Conservation (phyloP, 2,888 invertebrate species). For the Scaptomyza reducta region DNA sequence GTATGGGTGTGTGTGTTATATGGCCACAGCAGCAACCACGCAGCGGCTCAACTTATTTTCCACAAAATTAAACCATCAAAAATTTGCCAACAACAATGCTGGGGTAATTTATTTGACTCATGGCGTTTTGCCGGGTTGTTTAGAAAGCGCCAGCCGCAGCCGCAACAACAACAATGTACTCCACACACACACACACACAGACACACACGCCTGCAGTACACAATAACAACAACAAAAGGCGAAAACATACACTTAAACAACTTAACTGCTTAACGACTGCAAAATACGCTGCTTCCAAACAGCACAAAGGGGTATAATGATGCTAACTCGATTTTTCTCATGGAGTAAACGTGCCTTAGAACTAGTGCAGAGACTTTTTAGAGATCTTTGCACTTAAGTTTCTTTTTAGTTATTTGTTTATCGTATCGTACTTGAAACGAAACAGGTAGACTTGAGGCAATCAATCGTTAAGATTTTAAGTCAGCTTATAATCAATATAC, state of each 20-base stretch:
- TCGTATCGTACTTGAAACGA: too few species aligned
- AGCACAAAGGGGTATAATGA: too few species aligned
- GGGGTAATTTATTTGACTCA: slow-evolving; percentile 80
- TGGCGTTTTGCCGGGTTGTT: slow-evolving; percentile 73
- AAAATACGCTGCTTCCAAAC: not conserved
- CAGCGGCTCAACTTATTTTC: slow-evolving; percentile 80
- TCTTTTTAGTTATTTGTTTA: too few species aligned
- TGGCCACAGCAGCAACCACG: slow-evolving; percentile 69
- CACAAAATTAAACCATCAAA: slow-evolving; percentile 82
- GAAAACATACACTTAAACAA: slow-evolving; percentile 26
- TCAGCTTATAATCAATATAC: not conserved
- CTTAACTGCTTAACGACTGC: not conserved
- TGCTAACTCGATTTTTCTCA: too few species aligned
- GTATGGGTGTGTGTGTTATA: slow-evolving; percentile 49
- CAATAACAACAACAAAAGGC: slow-evolving; percentile 26
- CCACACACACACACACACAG: not conserved
- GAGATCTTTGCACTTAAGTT: too few species aligned
- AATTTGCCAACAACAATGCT: slow-evolving; percentile 80
- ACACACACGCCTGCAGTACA: slow-evolving; percentile 39
- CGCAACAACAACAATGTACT: slow-evolving; percentile 47
- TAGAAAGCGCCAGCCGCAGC: slow-evolving; percentile 66
- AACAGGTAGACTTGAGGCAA: too few species aligned
- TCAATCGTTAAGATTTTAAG: too few species aligned
- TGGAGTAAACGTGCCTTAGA: too few species aligned
- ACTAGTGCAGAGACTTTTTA: too few species aligned